These are phyloP conservation scores for Andrena bicolor DNA, from an alignment of 2,888 invertebrate genomes.

Conservation along the genomic window DNA sequence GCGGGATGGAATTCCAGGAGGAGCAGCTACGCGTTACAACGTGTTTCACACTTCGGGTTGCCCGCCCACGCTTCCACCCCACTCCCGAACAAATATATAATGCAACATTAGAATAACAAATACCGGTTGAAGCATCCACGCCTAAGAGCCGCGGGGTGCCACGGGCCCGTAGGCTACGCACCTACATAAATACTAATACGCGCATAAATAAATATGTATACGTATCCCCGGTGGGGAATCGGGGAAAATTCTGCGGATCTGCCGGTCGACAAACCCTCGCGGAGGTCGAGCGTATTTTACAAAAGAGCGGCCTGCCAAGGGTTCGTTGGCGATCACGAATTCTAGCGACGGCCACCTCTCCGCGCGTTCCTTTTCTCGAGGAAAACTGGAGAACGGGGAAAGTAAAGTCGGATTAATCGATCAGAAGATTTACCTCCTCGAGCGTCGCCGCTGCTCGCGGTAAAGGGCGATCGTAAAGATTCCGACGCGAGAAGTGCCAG, in stretches of 20 bases:
- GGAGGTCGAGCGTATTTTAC: neutral
- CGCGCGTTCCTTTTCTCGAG: too few species aligned
- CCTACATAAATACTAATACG: slow-evolving; percentile 75
- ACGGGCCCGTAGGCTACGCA: slow-evolving; percentile 60
- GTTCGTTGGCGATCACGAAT: neutral
- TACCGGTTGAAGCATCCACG: slow-evolving; percentile 82
- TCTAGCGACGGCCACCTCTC: neutral
- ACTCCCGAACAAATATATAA: slow-evolving; percentile 80
- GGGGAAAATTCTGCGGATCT: slow-evolving; percentile 63
- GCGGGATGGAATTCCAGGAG: slow-evolving; percentile 77
- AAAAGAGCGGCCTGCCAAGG: slow-evolving; percentile 5
- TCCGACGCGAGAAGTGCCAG: slow-evolving; percentile 11
- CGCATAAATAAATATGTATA: slow-evolving; percentile 67
- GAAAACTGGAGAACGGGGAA: neutral
- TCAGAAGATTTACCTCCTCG: slow-evolving; percentile 4
- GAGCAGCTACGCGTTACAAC: slow-evolving; percentile 79
- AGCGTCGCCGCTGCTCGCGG: neutral
- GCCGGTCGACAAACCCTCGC: slow-evolving; percentile 13
- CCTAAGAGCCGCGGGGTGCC: slow-evolving; percentile 80
- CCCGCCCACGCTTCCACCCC: slow-evolving; percentile 77
- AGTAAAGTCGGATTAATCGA: slow-evolving; percentile 25
- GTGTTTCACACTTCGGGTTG: slow-evolving; percentile 83
- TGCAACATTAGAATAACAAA: slow-evolving; percentile 84
- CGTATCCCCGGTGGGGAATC: slow-evolving; percentile 46
- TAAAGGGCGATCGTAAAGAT: slow-evolving; percentile 32